Conservation (phyloP, 1,140 invertebrate species). For the Psilanteris sp. region DNA sequence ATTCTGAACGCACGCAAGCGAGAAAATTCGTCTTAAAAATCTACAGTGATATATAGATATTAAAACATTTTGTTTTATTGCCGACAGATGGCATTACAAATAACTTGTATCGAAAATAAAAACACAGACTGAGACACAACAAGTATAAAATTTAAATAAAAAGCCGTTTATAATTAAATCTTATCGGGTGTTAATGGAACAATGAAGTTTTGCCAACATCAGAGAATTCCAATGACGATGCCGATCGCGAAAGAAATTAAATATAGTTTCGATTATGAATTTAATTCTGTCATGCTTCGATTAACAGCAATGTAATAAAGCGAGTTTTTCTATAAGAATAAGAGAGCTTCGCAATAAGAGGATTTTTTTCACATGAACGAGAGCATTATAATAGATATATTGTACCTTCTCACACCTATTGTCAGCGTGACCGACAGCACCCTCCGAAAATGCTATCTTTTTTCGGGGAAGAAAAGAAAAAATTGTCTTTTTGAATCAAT, state of each 20-base stretch:
- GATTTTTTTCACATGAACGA: slow-evolving; percentile 53
- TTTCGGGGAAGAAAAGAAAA: slow-evolving; percentile 18
- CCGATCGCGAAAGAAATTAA: slow-evolving; percentile 30
- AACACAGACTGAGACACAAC: slow-evolving; percentile 4
- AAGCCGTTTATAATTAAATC: neutral
- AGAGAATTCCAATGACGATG: neutral
- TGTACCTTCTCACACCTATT: slow-evolving; percentile 57
- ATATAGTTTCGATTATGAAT: slow-evolving; percentile 48
- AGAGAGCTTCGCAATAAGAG: slow-evolving; percentile 36
- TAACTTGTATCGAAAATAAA: slow-evolving; percentile 9
- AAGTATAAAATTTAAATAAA: neutral
- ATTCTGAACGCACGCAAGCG: slow-evolving; percentile 25
- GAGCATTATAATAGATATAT: slow-evolving; percentile 48
- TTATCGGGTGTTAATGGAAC: slow-evolving; percentile 4
- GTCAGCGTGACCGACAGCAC: slow-evolving; percentile 40
- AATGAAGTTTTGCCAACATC: too few species aligned
- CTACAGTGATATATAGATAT: slow-evolving; percentile 43
- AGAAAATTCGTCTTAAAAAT: slow-evolving; percentile 47
- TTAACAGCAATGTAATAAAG: slow-evolving; percentile 55
- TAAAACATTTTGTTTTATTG: slow-evolving; percentile 42
- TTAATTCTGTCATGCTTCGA: slow-evolving; percentile 56
- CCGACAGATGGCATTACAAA: slow-evolving; percentile 23
- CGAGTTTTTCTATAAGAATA: slow-evolving; percentile 49
- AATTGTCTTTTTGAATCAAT: slow-evolving; percentile 41
- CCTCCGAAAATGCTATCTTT: slow-evolving; percentile 42